Base-by-base conservation (phyloP, 1,140 invertebrate genomes). In the Pachypeltis micranthus region DNA sequence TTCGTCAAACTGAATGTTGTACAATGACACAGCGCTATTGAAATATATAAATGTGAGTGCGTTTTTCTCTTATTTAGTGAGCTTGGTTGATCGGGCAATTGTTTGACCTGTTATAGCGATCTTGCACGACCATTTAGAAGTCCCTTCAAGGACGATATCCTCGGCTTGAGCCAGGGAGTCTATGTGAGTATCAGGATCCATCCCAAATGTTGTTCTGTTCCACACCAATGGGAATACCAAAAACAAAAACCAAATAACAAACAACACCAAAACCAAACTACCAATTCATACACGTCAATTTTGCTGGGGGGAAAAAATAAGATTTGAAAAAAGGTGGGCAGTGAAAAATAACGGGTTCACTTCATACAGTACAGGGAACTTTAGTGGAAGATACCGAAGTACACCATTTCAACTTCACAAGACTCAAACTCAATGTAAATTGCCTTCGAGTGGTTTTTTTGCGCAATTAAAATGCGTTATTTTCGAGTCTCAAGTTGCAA, bases 61-160 rank as follows among this genome's bases (percentile, higher is more conserved):
- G 21, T 54, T 12, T 7, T 54, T 54, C 34, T 39, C n/a, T 51
- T 21, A 16, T 10, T 51, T 51, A 51, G 47, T 51, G 47, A 51
- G 47, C 47, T 51, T 51, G 47, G 47, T 51, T 51, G 12, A n/a
- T 16, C 23, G 47, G 47, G 47, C 4, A 10, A 51, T 23, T 51
- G 54, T 60, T 67, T 67, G 83, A 95, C 93, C 92, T 93, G 93
- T 96, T 74, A 96, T 92, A 74, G 93, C 93, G 82, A 99, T 95
- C 86, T 98, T 98, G 83, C 94, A 96, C 77, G 94, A 97, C 96
- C 96, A 99, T 82, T 98, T 98, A 74, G 94, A 97, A 72, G 94
- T 98, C 78, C 96, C 96, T 81, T 98, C 96, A 75, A 98, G 88
- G 79, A 98, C 96, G 79, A 90, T 87, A 80, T 88, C 85, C 82